phyloP scores from a whole-genome alignment of 2,113 vertebrate genomes.

The Noctilio leporinus region DNA sequence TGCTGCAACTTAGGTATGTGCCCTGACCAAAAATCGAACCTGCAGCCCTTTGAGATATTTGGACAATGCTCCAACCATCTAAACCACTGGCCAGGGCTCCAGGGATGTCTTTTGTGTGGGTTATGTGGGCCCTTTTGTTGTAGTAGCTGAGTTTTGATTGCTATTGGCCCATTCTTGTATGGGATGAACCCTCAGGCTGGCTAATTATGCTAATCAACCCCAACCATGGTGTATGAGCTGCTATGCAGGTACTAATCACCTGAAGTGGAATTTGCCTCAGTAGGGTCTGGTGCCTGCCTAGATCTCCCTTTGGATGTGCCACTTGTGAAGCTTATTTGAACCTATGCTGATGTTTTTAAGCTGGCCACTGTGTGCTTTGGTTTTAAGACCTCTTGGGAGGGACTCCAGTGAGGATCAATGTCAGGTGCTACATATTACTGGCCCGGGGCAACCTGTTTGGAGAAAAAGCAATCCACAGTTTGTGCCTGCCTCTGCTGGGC shows the following conservation, averaged over 20 bases:
- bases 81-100: neutral
- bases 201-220: neutral
- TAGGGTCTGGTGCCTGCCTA: neutral
- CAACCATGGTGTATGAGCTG: neutral
- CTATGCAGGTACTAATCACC: neutral
- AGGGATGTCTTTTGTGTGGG: neutral
- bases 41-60: no score
- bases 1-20: no score
- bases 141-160: neutral
- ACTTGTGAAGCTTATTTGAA: neutral
- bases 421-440: neutral
- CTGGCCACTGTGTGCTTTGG: neutral
- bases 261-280: neutral
- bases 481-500: neutral
- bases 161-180: neutral
- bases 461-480: neutral
- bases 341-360: neutral
- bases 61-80: no score
- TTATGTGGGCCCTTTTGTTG: neutral
- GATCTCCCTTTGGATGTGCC: neutral
- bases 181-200: neutral
- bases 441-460: neutral
- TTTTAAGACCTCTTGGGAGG: neutral
- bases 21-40: no score
- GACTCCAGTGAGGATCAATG: neutral